Percentiles rank a stretch among this genome's conserved stretches.
phyloP scores from a whole-genome alignment of 2,113 vertebrate genomes.

The Rhinoderma darwinii region DNA sequence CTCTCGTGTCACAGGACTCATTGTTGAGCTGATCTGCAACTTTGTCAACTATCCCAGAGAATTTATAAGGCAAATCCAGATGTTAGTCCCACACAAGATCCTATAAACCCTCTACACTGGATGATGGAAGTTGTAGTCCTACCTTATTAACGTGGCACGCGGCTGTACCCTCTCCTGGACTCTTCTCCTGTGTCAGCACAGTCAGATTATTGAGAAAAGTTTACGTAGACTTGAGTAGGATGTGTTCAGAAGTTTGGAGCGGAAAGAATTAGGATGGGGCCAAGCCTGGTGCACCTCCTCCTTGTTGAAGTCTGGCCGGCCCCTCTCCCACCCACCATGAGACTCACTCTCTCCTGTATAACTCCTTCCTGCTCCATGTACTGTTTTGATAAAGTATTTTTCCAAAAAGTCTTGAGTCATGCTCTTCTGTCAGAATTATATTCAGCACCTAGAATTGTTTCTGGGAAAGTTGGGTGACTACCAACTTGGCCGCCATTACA shows the following conservation, averaged over 20 bases:
- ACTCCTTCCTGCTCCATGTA: not conserved
- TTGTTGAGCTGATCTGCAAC: not conserved
- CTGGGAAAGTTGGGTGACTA: not conserved
- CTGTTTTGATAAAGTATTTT: not conserved
- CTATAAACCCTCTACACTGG: not conserved
- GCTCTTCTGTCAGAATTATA: too few species aligned
- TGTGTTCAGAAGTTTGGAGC: not conserved
- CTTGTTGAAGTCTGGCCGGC: not conserved
- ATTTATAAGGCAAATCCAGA: not conserved
- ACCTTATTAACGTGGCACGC: constrained; percentile 48
- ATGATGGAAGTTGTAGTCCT: not conserved
- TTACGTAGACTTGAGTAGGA: constrained; percentile 10
- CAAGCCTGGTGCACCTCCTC: not conserved
- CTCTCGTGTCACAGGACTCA: not conserved
- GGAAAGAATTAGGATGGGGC: not conserved
- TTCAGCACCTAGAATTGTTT: too few species aligned
- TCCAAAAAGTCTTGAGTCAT: too few species aligned
- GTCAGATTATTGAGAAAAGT: not conserved
- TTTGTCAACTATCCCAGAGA: not conserved
- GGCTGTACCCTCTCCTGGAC: not conserved
- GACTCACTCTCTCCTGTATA: not conserved
- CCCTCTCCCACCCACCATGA: not conserved
- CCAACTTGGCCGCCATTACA: too few species aligned
- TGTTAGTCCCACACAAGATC: not conserved
- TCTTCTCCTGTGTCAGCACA: not conserved